phyloP scores from a whole-genome alignment of 1,140 invertebrate species.

The Thaumatotibia leucotreta region DNA sequence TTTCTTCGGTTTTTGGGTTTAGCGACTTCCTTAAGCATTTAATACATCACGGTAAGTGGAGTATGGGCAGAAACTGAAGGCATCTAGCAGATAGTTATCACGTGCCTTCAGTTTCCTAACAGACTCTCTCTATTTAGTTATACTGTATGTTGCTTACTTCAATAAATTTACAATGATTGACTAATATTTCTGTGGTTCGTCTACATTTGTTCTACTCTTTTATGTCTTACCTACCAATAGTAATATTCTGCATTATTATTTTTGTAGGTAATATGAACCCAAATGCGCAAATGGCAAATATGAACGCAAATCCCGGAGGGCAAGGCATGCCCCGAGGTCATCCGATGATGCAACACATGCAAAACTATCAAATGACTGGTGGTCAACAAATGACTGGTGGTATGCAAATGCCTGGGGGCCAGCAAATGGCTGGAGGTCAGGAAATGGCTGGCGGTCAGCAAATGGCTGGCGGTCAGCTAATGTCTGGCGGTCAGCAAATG shows the following conservation, averaged over 20 bases:
- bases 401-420: too few species aligned
- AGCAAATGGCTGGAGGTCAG: background rate
- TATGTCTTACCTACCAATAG: background rate
- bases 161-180: background rate
- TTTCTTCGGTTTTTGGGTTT: too few species aligned
- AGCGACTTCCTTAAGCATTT: too few species aligned
- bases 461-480: background rate
- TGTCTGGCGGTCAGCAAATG: background rate
- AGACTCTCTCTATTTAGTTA: too few species aligned
- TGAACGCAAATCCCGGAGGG: constrained; percentile 20
- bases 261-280: constrained; percentile 9
- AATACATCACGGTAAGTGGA: too few species aligned
- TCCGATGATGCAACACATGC: constrained; percentile 16
- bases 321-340: constrained; percentile 31
- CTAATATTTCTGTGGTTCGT: background rate
- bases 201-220: too few species aligned
- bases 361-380: background rate
- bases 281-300: constrained; percentile 5
- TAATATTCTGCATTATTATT: background rate
- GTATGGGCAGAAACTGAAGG: too few species aligned
- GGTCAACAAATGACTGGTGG: background rate
- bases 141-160: too few species aligned
- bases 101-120: too few species aligned
- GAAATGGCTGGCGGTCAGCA: background rate
- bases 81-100: too few species aligned